Base-by-base conservation (phyloP, 2,797 vertebrate genomes). In the Psittacula derbiana region DNA sequence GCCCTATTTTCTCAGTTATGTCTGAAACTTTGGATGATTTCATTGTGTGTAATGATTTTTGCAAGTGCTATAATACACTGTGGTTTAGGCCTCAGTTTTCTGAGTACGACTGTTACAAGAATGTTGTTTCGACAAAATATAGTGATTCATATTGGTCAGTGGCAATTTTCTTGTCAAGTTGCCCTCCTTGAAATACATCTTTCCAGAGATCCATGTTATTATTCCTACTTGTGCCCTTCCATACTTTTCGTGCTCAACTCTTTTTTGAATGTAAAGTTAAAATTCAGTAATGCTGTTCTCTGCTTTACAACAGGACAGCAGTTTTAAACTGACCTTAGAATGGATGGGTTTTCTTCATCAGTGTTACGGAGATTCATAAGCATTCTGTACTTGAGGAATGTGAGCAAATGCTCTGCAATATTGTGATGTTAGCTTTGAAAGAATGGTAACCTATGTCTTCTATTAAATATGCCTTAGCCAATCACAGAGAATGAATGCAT, bases 401-500 rank as follows among this genome's bases (percentile, higher is more conserved):
- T 60, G 18, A 83, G 21, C 23, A 79, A 82, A 94, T 72, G 36
- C 20, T 76, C 18, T n/a, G 4, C 20, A 75, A 3, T 81, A 33
- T 36, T 79, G 36, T 67, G 40, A 43, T 69, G 16, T 10, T 49
- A 31, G 8, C 36, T 86, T 83, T 72, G 7, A 92, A 52, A 95
- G 67, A 93, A 85, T 74, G 18, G 85, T 97, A 96, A 97, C 79
- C 50, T 55, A 4, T 96, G 55, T 93, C 79, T 96, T 80, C 88
- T 88, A 78, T 91, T 96, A 91, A 93, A 93, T 98, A 14, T 99
- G 98, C 91, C 97, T 97, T 82, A 99, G 99, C 98, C 98, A 97
- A 33, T 97, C 96, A 57, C 98, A 5, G 98, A 98, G 92, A 95
- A 98, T 53, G 99, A 99, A 58, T 99, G 99, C 72, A 97, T 99